Percentiles rank a stretch among this genome's conserved stretches.
These are phyloP conservation scores for Drosophila formosana DNA, from an alignment of 2,888 invertebrate genomes.

Conservation along the genomic window DNA sequence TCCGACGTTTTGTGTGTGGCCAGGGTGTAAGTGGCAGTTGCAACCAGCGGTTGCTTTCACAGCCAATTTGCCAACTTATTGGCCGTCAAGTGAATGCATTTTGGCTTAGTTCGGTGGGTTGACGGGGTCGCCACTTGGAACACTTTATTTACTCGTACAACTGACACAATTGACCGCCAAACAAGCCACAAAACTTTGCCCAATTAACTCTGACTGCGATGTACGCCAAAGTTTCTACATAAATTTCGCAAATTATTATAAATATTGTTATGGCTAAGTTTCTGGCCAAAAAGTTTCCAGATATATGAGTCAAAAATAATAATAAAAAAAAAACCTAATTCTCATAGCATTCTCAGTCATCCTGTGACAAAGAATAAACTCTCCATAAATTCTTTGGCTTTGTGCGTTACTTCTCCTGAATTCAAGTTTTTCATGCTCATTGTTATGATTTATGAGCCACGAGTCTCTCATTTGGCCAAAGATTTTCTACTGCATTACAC, in stretches of 20 bases:
- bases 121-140: background rate
- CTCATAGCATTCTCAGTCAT: constrained; percentile 14
- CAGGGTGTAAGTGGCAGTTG: constrained; percentile 9
- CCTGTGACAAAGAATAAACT: constrained; percentile 30
- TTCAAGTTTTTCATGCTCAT: constrained; percentile 6
- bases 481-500: background rate
- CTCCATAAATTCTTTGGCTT: constrained; percentile 13
- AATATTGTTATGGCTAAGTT: constrained; percentile 53
- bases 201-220: constrained; percentile 55
- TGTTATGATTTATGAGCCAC: constrained; percentile 7
- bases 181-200: constrained; percentile 63
- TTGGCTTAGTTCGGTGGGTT: constrained; percentile 15
- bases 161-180: constrained; percentile 69
- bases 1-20: background rate
- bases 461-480: background rate
- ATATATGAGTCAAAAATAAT: constrained; percentile 26
- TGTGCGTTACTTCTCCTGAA: constrained; percentile 11
- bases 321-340: constrained; percentile 28
- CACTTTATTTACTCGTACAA: constrained; percentile 30
- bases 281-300: constrained; percentile 27
- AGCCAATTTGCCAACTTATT: constrained; percentile 31
- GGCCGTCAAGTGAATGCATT: constrained; percentile 35
- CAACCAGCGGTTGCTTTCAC: constrained; percentile 18
- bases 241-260: constrained; percentile 67
- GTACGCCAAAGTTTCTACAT: constrained; percentile 62